Percentiles rank a stretch among this genome's conserved stretches.
These are phyloP conservation scores for Pseudachorutes palmiensis DNA, from an alignment of 1,140 invertebrate species.

Conservation along the genomic window DNA sequence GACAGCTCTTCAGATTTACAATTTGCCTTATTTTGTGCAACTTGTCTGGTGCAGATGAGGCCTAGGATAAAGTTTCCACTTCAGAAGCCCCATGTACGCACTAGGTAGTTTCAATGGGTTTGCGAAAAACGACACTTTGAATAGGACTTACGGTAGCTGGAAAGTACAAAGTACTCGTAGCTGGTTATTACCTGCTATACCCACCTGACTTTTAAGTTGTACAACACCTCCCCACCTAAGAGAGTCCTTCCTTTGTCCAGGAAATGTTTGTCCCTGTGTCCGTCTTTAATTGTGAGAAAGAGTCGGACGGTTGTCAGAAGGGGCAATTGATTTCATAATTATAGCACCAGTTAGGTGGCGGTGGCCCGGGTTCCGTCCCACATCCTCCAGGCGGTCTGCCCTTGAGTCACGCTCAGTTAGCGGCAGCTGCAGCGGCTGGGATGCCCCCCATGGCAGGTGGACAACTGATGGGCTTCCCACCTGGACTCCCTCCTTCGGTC, in stretches of 20 bases:
- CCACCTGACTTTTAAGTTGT: too few relatives aligned
- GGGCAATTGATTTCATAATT: slow-evolving; percentile 18
- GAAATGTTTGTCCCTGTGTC: neutral
- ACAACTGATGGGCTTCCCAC: slow-evolving; percentile 40
- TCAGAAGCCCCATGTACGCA: too few relatives aligned
- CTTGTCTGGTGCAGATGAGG: too few relatives aligned
- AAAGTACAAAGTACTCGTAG: too few relatives aligned
- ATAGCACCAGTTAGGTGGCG: slow-evolving; percentile 34
- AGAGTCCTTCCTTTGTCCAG: neutral
- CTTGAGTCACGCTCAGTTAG: slow-evolving; percentile 38
- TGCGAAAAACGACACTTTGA: too few relatives aligned
- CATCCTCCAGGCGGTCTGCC: slow-evolving; percentile 37
- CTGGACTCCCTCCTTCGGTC: slow-evolving; percentile 37
- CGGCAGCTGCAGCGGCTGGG: slow-evolving; percentile 53
- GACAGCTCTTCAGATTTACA: too few relatives aligned
- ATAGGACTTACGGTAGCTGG: too few relatives aligned
- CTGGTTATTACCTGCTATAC: too few relatives aligned
- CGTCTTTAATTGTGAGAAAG: neutral
- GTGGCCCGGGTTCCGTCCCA: slow-evolving; percentile 30
- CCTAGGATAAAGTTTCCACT: too few relatives aligned
- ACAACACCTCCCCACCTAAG: too few relatives aligned
- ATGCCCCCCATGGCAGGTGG: slow-evolving; percentile 43
- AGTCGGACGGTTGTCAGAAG: neutral
- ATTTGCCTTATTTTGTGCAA: too few relatives aligned
- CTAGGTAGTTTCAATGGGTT: too few relatives aligned